Percentiles rank a stretch among this genome's conserved stretches.
Conservation (phyloP, 2,113 vertebrate genomes). For the Glareola pratincola region DNA sequence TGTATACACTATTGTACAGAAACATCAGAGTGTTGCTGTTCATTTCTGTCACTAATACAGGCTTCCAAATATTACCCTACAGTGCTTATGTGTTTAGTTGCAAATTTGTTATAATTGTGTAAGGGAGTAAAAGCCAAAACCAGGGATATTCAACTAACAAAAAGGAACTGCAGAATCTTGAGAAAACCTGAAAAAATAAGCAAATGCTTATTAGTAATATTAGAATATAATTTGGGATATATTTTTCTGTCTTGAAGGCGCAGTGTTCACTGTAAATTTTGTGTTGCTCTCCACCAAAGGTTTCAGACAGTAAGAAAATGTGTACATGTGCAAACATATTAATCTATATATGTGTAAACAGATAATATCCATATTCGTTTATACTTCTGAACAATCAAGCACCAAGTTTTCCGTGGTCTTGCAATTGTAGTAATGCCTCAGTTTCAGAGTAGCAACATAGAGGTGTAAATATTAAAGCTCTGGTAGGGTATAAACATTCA, state of each 20-base stretch:
- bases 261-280: not conserved
- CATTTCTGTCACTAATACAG: not conserved
- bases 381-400: not conserved
- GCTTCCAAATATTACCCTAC: not conserved
- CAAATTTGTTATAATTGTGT: not conserved
- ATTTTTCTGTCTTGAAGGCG: not conserved
- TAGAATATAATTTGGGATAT: not conserved
- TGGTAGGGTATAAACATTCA: not conserved
- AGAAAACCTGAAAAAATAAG: not conserved
- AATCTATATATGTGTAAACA: not conserved
- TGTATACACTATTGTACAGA: not conserved
- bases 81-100: not conserved
- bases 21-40: not conserved
- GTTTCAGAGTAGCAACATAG: not conserved
- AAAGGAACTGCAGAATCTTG: not conserved
- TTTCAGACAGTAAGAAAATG: not conserved
- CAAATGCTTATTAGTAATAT: not conserved
- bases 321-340: not conserved
- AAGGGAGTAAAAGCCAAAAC: not conserved
- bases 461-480: not conserved
- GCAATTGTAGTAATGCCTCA: not conserved
- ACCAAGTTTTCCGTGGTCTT: not conserved
- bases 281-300: not conserved
- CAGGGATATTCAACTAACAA: not conserved
- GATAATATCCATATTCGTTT: not conserved